Evolutionary conservation across 2,113 vertebrate genomes (phyloP).

Genomic region (Aspiorhynchus laticeps): DNA sequence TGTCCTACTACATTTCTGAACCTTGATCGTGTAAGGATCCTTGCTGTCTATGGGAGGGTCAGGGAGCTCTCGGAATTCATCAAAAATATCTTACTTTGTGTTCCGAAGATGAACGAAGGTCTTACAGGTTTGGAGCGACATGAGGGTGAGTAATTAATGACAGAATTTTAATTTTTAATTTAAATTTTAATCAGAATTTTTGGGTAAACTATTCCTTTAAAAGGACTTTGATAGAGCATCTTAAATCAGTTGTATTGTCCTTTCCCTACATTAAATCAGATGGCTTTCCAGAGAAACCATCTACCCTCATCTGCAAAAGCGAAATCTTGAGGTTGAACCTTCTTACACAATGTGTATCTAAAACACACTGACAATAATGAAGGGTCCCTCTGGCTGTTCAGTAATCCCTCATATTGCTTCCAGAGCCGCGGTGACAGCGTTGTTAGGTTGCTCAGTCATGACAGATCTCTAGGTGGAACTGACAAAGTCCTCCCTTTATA

Average conservation of each 20-base stretch:
- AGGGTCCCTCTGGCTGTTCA: not conserved
- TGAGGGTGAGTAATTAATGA: no score
- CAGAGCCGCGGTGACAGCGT: slow-evolving; percentile 13
- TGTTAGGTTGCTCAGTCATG: slow-evolving; percentile 42
- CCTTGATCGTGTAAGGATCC: no score
- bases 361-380: slow-evolving; percentile 22
- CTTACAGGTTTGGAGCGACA: no score
- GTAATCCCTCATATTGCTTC: slow-evolving; percentile 28
- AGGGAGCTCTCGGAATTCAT: no score
- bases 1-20: no score
- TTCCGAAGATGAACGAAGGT: no score
- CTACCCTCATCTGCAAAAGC: not conserved
- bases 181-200: no score
- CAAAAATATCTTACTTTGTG: no score
- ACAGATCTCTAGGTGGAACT: slow-evolving; percentile 45
- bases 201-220: no score
- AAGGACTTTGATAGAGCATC: not conserved
- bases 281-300: slow-evolving; percentile 7
- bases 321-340: not conserved
- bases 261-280: not conserved
- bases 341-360: slow-evolving; percentile 12
- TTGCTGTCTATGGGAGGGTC: no score
- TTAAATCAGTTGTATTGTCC: not conserved
- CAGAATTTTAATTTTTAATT: no score
- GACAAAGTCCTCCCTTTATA: slow-evolving; percentile 30